These are phyloP conservation scores for Anguilla rostrata DNA, from an alignment of 2,113 vertebrate species.

Conservation along the genomic window DNA sequence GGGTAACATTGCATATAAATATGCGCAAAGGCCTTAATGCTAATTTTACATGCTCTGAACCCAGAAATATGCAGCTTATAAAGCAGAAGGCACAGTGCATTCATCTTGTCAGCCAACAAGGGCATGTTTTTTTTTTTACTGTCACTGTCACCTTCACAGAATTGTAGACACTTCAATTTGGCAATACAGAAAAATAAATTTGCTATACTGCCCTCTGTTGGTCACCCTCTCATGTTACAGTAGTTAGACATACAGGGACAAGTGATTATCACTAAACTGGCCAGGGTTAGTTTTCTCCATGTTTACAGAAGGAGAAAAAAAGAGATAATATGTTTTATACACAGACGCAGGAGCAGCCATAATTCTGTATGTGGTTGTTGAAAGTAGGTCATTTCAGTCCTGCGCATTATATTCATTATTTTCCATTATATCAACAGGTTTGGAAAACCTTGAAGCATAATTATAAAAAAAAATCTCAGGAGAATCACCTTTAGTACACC, in stretches of 20 bases:
- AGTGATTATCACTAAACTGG: not conserved
- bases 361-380: not conserved
- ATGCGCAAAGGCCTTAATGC: not conserved
- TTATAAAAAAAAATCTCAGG: not conserved
- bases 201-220: constrained; percentile 25
- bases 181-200: not conserved
- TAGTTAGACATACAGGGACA: not conserved
- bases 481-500: not conserved
- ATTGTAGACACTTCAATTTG: not conserved
- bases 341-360: not conserved
- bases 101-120: not conserved
- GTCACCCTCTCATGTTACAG: not conserved
- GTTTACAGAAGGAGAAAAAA: not conserved
- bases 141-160: not conserved
- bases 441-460: constrained; percentile 5
- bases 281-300: not conserved
- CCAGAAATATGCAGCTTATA: not conserved
- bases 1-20: not conserved
- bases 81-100: not conserved
- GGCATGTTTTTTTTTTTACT: not conserved
- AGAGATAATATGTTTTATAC: not conserved
- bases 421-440: not conserved
- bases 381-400: not conserved
- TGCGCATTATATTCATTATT: not conserved
- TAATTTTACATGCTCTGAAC: not conserved